Conservation (phyloP, 2,888 invertebrate genomes). For the Cheilosia grossa region DNA sequence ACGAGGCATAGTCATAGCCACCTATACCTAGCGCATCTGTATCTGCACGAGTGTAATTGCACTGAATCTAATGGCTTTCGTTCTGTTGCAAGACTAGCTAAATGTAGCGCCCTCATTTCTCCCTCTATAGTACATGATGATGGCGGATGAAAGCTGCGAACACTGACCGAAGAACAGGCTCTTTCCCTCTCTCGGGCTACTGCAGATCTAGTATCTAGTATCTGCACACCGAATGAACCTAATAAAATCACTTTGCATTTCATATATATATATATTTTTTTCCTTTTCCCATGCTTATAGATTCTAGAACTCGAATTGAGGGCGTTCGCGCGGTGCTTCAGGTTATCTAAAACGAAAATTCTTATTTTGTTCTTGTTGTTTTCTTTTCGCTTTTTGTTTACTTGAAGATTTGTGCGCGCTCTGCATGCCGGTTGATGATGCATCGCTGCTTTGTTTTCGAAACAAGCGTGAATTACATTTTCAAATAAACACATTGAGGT, state of each 20-base stretch:
- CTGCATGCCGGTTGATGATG: conserved; percentile 12
- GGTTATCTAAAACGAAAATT: conserved; percentile 20
- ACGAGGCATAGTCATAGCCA: conserved; percentile 2
- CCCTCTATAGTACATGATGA: conserved; percentile 27
- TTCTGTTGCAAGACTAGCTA: conserved; percentile 66
- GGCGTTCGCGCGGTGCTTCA: conserved; percentile 58
- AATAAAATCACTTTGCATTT: conserved; percentile 71
- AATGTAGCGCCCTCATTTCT: conserved; percentile 71
- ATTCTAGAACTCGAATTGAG: conserved; percentile 68
- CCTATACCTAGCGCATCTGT: conserved; percentile 15
- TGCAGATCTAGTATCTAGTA: not conserved
- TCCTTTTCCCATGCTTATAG: conserved; percentile 34
- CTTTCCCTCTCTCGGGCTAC: conserved; percentile 2
- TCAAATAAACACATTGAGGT: conserved; percentile 71
- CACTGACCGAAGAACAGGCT: conserved; percentile 31
- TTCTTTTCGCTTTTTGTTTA: conserved; percentile 34
- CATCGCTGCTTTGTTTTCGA: conserved; percentile 46
- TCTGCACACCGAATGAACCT: conserved; percentile 60
- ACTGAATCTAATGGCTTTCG: conserved; percentile 69
- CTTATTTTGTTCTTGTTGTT: conserved; percentile 34
- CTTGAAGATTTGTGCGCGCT: conserved; percentile 17
- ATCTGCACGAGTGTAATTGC: conserved; percentile 62
- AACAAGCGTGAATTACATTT: conserved; percentile 64
- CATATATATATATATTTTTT: conserved; percentile 27
- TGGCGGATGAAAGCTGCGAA: not conserved